Base-by-base conservation (phyloP, 2,113 vertebrate genomes). In the Drymodes brunneopygia region DNA sequence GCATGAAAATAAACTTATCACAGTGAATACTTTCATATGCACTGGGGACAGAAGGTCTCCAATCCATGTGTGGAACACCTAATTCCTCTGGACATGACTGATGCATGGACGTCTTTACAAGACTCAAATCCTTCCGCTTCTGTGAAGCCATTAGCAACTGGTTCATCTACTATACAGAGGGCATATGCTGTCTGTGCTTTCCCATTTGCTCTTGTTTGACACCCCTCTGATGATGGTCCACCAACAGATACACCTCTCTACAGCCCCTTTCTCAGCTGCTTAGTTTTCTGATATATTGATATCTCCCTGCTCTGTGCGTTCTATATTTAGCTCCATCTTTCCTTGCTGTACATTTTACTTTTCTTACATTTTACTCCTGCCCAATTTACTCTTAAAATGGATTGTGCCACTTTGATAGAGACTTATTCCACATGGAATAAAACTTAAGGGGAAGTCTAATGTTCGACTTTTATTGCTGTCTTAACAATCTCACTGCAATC, bases 181-280 rank as follows among this genome's bases (percentile, higher is more conserved):
- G 21, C 7, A 13, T 7, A 6, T 1, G 1, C 6, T 44, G 4
- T 44, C 7, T n/a, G 2, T 31, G 6, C 11, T 64, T 75, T 75
- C 19, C 15, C 33, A 11, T 71, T 67, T 71, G 19, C 21, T 2
- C 0, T 29, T 38, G 7, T 42, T 31, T 67, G 17, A 17, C 20
- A 75, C 12, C 15, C 14, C 18, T 42, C 24, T 40, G 71, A 19
- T 57, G 25, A 35, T 13, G 44, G 10, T 29, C 12, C 16, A 31
- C 22, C 38, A 62, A 31, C 2, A 18, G 23, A 48, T 12, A 28
- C 5, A 28, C 7, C 3, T 24, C 25, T 38, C 33, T 61, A 24
- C 8, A 64, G 8, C 7, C 16, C 3, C 13, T 42, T 75, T 29
- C 23, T 92, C 40, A 56, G 23, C 40, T 69, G 40, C 10, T 36